Evolutionary conservation across 2,113 vertebrate species (phyloP), one percentile per base, ranked within the genome.

Genomic region (Peromyscus californicus): DNA sequence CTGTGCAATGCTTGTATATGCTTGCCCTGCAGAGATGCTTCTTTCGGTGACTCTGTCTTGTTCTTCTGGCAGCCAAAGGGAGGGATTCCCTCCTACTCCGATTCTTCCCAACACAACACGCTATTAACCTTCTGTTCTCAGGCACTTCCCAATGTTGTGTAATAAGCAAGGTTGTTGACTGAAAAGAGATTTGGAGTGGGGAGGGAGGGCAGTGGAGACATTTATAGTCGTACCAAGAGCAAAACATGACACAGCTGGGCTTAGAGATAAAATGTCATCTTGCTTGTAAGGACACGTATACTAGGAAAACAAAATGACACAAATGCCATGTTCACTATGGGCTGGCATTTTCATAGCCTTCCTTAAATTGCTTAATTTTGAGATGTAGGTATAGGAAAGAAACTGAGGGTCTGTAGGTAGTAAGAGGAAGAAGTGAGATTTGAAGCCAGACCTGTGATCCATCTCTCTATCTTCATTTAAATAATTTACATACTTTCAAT

Each of bases 181-280:
- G 61, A 79, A 89, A 82, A 76, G 74, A 29, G 51, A 48, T 22
- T 65, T 31, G 22, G 36, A 15, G 3, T 3, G 1, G 48, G 29
- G 7, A 29, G 0, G 3, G n/a, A n/a, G 13, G 39, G 1, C n/a
- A 31, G 75, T 26, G 36, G 69, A n/a, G 61, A 61, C 33, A 31
- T 88, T 83, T 10, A 86, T n/a, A 83, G 67, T 31, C 36, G 5
- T 9, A 65, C 1, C 54, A 61, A 26, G 5, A 89, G 13, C 67
- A 89, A 88, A 82, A 54, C 13, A 3, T 65, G 26, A 51, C 36
- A 26, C 42, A 36, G 17, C 39, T 79, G 54, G 2, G 54, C 39
- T 86, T 82, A 57, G 69, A 94, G 86, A 67, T 59, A 65, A 93
- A 86, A 29, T 39, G 22, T 26, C 82, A 80, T 85, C 54, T 93